These are phyloP conservation scores for Drosophila setifemur DNA, from an alignment of 1,140 invertebrate genomes.

Conservation along the genomic window DNA sequence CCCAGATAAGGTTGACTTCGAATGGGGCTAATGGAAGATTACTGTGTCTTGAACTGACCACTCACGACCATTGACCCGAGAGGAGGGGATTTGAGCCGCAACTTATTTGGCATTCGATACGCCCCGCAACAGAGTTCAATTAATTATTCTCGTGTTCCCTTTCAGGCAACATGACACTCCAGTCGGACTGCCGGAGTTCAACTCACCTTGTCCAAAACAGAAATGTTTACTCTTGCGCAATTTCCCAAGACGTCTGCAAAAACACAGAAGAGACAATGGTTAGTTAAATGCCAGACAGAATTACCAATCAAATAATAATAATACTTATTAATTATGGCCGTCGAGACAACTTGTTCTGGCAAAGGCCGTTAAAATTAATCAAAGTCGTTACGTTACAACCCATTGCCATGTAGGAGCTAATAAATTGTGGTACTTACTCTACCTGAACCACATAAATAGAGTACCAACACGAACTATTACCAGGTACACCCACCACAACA, in stretches of 20 bases:
- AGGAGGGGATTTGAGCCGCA: constrained; percentile 24
- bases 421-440: constrained; percentile 41
- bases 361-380: constrained; percentile 66
- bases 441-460: constrained; percentile 25
- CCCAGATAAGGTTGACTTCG: constrained; percentile 13
- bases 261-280: constrained; percentile 24
- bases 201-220: constrained; percentile 67
- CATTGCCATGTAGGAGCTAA: constrained; percentile 52
- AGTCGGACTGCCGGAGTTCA: constrained; percentile 35
- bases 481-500: constrained; percentile 11
- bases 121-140: constrained; percentile 49
- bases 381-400: constrained; percentile 57
- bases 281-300: constrained; percentile 61
- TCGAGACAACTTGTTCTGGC: constrained; percentile 37
- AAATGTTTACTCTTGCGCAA: constrained; percentile 59
- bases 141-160: constrained; percentile 51
- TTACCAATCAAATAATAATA: constrained; percentile 32
- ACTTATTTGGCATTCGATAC: constrained; percentile 51
- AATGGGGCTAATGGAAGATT: constrained; percentile 1
- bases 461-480: constrained; percentile 15
- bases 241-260: constrained; percentile 57
- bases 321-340: constrained; percentile 45
- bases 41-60: background rate
- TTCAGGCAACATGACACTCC: constrained; percentile 25
- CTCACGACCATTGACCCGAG: constrained; percentile 42